phyloP scores from a whole-genome alignment of 2,797 vertebrate genomes.

The Glyptemys insculpta region DNA sequence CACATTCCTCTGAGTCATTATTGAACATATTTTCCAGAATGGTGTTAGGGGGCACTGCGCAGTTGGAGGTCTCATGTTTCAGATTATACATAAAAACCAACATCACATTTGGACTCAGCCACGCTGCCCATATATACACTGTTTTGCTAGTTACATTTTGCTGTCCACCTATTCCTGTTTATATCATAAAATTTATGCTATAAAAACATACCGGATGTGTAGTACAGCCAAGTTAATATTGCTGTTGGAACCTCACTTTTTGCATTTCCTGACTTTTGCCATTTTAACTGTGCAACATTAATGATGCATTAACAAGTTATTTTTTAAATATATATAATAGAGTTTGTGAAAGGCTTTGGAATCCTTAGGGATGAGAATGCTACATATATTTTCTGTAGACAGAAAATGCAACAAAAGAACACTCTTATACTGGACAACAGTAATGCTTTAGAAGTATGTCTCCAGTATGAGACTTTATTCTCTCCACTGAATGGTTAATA shows the following conservation, averaged over 20 bases:
- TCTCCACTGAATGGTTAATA: accelerated
- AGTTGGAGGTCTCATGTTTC: background rate
- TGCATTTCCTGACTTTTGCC: background rate
- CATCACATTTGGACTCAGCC: background rate
- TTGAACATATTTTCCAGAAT: background rate
- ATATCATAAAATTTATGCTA: background rate
- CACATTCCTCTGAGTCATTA: background rate
- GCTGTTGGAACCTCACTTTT: background rate
- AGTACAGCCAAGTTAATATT: background rate
- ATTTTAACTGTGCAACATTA: background rate
- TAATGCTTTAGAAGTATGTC: background rate
- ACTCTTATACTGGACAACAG: background rate
- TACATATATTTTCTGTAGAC: background rate
- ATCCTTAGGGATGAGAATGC: background rate
- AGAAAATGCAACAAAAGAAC: background rate
- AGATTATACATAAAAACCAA: background rate
- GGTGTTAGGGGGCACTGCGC: background rate
- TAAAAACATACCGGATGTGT: background rate
- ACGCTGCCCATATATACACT: background rate
- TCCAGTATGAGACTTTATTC: background rate
- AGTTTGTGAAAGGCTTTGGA: background rate
- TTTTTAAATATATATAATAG: background rate
- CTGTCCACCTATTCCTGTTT: background rate
- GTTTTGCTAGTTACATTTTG: background rate
- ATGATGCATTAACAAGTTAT: background rate